These are phyloP conservation scores for Drosophila lacicola DNA, from an alignment of 2,888 invertebrate genomes.

Conservation along the genomic window DNA sequence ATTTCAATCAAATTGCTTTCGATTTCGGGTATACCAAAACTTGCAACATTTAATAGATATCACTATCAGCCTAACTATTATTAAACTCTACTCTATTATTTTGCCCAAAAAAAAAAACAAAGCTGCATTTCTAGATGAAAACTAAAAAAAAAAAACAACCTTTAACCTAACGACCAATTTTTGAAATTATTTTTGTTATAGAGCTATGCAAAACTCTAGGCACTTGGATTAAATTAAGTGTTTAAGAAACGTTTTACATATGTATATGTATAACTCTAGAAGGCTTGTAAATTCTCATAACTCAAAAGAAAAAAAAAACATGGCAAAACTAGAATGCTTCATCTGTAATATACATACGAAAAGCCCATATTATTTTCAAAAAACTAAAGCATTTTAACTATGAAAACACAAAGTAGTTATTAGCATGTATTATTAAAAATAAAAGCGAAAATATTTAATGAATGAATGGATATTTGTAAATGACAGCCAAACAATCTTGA, in stretches of 20 bases:
- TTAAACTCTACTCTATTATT: not conserved
- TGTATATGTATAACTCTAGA: slow-evolving; percentile 42
- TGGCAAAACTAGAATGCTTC: slow-evolving; percentile 60
- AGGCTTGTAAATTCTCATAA: slow-evolving; percentile 77
- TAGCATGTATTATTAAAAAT: slow-evolving; percentile 36
- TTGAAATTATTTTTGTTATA: slow-evolving; percentile 56
- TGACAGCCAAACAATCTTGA: slow-evolving; percentile 46
- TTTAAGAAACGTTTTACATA: slow-evolving; percentile 30
- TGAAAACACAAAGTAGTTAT: slow-evolving; percentile 43
- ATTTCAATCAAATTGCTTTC: slow-evolving; percentile 21
- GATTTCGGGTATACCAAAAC: slow-evolving; percentile 36
- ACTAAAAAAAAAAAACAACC: slow-evolving; percentile 23
- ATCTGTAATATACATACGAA: slow-evolving; percentile 74
- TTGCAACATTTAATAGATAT: not conserved
- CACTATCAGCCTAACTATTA: not conserved
- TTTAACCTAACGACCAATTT: slow-evolving; percentile 79
- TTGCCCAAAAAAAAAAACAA: slow-evolving; percentile 1
- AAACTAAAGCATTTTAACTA: slow-evolving; percentile 69
- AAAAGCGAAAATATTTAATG: not conserved
- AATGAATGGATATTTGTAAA: slow-evolving; percentile 46
- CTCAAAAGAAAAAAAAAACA: slow-evolving; percentile 13
- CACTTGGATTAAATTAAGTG: slow-evolving; percentile 43
- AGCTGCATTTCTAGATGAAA: slow-evolving; percentile 25
- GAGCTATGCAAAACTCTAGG: slow-evolving; percentile 39
- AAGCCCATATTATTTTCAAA: slow-evolving; percentile 59